phyloP scores from a whole-genome alignment of 1,140 invertebrate genomes.

The Aphis gossypii region DNA sequence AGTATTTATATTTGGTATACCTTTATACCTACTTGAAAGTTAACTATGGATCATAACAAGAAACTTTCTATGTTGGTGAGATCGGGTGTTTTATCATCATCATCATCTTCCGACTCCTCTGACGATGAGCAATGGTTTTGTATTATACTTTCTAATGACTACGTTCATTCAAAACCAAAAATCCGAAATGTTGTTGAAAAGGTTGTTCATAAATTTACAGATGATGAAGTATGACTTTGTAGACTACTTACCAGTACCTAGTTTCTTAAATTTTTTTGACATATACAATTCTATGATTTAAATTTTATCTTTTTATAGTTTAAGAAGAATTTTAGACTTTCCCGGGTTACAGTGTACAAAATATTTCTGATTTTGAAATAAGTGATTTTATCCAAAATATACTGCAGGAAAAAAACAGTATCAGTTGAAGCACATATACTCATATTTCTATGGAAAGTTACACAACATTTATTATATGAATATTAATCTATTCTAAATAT shows the following conservation, averaged over 20 bases:
- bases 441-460: not conserved
- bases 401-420: not conserved
- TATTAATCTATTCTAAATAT: not conserved
- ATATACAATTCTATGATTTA: not conserved
- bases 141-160: too few species aligned
- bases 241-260: too few species aligned
- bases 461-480: not conserved
- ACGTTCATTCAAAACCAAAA: not conserved
- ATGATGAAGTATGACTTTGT: too few species aligned
- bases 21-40: too few species aligned
- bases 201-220: too few species aligned
- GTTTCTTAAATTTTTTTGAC: too few species aligned
- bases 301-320: not conserved
- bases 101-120: too few species aligned
- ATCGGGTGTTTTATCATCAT: not conserved
- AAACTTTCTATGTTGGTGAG: not conserved
- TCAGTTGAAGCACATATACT: not conserved
- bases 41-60: too few species aligned
- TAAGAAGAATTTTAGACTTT: conserved; percentile 1
- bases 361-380: not conserved
- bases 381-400: not conserved
- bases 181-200: too few species aligned
- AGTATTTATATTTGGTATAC: too few species aligned
- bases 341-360: not conserved
- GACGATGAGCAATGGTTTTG: not conserved